Evolutionary conservation across 2,797 vertebrate genomes (phyloP), one percentile per base, ranked within the genome.

Genomic region (Melanotaenia maccullochi): DNA sequence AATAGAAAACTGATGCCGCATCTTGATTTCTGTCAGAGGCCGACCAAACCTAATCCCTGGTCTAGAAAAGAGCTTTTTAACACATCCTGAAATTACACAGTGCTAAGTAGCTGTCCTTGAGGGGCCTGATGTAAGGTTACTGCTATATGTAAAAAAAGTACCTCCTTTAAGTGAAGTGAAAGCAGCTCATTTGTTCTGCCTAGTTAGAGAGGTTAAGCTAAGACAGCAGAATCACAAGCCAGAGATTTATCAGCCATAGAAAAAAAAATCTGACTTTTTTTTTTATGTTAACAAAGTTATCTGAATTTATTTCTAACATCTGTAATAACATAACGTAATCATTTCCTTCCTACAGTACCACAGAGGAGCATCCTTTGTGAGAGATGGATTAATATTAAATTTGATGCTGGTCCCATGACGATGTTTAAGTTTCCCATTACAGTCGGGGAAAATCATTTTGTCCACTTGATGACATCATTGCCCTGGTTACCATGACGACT

Each of bases 401-500:
- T 57, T 9, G 51, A 73, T 57, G 56, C 24, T 44, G 44, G 68
- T 70, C 36, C 35, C 16, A 22, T 44, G 30, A 60, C 36, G 44
- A 51, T 69, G 30, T 67, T 65, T 9, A 42, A 33, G 25, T 35
- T 60, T 61, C 49, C 70, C 35, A 36, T 71, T 65, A n/a, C 54
- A 36, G 8, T 1, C 44, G 3, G 40, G 73, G 71, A 52, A 85
- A 73, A 80, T 73, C 9, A 81, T 76, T 71, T 64, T 47, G 40
- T 54, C 67, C 76, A 68, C 68, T 69, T 51, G 36, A 71, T 83
- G 84, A 84, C 73, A 68, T 82, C 70, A 65, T 33, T 32, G 68
- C 22, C 65, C 62, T 4, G 14, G 87, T 89, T 86, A 62, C 81
- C 81, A 14, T 68, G 85, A 32, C 79, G 24, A 85, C 81, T 4